Base-by-base conservation (phyloP, 2,113 vertebrate species). In the Tamias sibiricus region DNA sequence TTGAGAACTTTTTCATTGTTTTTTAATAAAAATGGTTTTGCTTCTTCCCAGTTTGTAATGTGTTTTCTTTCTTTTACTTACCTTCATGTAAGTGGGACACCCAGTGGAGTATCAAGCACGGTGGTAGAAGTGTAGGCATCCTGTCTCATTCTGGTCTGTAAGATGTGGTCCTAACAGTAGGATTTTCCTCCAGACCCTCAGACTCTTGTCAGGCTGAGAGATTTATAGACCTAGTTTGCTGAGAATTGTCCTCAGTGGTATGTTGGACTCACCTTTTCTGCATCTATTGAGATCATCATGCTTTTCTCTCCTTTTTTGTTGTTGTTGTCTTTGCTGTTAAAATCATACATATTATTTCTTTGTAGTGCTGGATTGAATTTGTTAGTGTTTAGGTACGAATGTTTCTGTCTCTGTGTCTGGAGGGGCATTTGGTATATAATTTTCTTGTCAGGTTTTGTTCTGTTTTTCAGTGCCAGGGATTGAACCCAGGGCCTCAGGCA, bases 101-200 rank as follows among this genome's bases (percentile, higher is more conserved):
- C 59, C 19, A 11, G 19, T 3, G 1, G 8, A 6, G 8, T 8
- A 20, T 10, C 47, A 37, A 7, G 22, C 32, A 7, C 8, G 1
- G 3, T 2, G 9, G 24, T 2, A 3, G 10, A 17, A 11, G 59
- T 62, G 42, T 37, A 14, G 40, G 40, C 17, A 12, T 47, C 32
- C 28, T 69, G 66, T 17, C 11, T 66, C 57, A 22, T 16, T 40
- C 24, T 52, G 8, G 0, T 68, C 35, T 62, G 1, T 16, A 44
- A n/a, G 62, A 32, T 44, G 30, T 8, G 3, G 11, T 8, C 10
- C 20, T 52, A 3, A 2, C 28, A 47, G 10, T 28, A 2, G 84
- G 54, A 11, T 74, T 44, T 74, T 72, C 8, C 3, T 4, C 8
- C 24, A 14, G 35, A 42, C 44, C 22, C n/a, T 17, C 64, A 57